Conservation (phyloP, 2,888 invertebrate genomes). For the Ophion obscuratus region DNA sequence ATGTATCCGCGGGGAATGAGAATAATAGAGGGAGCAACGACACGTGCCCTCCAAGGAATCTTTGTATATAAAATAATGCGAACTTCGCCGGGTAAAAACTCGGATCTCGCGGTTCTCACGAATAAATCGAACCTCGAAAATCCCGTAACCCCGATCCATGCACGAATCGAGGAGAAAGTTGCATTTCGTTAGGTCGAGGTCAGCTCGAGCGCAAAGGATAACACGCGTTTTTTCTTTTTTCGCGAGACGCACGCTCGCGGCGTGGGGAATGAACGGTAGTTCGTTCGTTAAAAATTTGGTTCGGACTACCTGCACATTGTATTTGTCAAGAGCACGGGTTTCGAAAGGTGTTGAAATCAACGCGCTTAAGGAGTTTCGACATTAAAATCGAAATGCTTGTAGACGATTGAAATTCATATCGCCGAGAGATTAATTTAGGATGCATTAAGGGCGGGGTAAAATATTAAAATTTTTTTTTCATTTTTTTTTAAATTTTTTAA, state of each 20-base stretch:
- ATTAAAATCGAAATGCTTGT: no score
- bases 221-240: neutral
- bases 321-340: neutral
- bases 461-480: no score
- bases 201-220: neutral
- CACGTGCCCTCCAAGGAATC: neutral
- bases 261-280: neutral
- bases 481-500: no score
- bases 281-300: neutral
- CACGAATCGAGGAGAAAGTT: constrained; percentile 7
- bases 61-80: neutral
- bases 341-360: no score
- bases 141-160: constrained; percentile 10
- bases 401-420: no score
- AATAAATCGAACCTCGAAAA: neutral
- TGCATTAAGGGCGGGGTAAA: no score
- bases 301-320: neutral
- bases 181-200: constrained; percentile 10
- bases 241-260: neutral
- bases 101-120: neutral
- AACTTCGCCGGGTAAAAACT: neutral
- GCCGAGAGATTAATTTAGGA: no score
- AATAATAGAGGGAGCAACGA: neutral
- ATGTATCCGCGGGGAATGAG: neutral
- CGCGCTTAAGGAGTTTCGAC: no score